Conservation (phyloP, 2,797 vertebrate genomes). For the Arnoldichthys spilopterus region DNA sequence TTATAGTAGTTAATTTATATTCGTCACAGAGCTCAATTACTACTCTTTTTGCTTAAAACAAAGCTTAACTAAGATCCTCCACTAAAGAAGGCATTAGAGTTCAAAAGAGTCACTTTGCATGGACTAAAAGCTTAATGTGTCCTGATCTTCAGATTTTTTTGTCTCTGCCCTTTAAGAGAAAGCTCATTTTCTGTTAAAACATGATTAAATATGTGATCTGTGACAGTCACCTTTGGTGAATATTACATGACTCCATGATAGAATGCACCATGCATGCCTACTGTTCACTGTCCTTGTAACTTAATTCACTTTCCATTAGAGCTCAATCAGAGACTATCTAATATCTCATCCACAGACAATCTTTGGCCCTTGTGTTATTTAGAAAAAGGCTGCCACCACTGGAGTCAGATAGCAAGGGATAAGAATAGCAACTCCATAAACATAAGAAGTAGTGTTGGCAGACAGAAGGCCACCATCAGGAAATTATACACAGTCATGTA, state of each 20-base stretch:
- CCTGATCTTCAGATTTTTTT: slow-evolving; percentile 22
- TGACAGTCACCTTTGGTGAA: slow-evolving; percentile 39
- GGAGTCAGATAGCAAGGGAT: slow-evolving; percentile 53
- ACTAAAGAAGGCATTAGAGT: not conserved
- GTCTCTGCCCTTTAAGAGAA: slow-evolving; percentile 66
- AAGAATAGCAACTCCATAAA: slow-evolving; percentile 53
- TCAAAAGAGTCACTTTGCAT: not conserved
- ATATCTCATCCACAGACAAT: slow-evolving; percentile 49
- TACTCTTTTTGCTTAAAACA: not conserved
- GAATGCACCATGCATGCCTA: slow-evolving; percentile 5
- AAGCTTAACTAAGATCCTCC: not conserved
- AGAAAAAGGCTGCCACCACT: slow-evolving; percentile 33
- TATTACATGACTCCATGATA: slow-evolving; percentile 39
- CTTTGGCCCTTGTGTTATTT: slow-evolving; percentile 47
- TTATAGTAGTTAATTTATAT: not conserved
- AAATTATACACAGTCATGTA: slow-evolving; percentile 5
- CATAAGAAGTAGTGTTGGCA: slow-evolving; percentile 5
- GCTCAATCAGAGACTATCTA: slow-evolving; percentile 27
- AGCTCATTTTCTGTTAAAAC: slow-evolving; percentile 1
- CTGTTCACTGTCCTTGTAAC: slow-evolving; percentile 47
- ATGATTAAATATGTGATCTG: slow-evolving; percentile 12
- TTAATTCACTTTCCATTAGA: slow-evolving; percentile 40
- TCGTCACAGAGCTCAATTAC: not conserved
- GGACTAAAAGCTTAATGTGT: not conserved
- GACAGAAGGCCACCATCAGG: slow-evolving; percentile 18